Evolutionary conservation across 2,888 invertebrate species (phyloP), one percentile per base, ranked within the genome.

Genomic region (Drosophila meridionalis): DNA sequence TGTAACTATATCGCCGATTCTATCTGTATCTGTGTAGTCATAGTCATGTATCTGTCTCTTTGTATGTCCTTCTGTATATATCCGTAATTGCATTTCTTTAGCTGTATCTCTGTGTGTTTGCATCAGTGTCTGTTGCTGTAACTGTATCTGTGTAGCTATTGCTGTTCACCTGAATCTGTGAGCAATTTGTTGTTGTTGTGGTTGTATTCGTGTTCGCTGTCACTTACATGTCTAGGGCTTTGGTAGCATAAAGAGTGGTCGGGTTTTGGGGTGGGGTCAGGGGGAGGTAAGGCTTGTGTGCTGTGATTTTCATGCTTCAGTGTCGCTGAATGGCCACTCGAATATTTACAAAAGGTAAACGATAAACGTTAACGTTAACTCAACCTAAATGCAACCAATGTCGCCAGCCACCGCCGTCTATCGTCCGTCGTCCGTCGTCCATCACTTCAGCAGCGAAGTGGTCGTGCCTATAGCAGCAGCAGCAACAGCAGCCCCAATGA

Each of bases 281-380:
- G 55, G 48, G 50, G 12, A 36, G 38, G 45, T 34, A 38, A 40
- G 57, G 64, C 45, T 42, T 45, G 59, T 57, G 32, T 53, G 62
- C 34, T 52, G 47, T 47, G 28, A n/a, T 60, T 63, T 14, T n/a
- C 20, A 32, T 47, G 9, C 42, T 61, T 73, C 59, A 62, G 55
- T 59, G 50, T 78, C 60, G 62, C 58, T 80, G 56, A 64, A 65
- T 73, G 82, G 69, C 77, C 77, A 72, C 70, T 87, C 71, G 80
- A 87, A 89, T 85, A 89, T 89, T 87, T 85, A 89, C 85, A 89
- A 89, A 85, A 56, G 42, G 83, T 84, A 84, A 84, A 83, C 69
- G 73, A 65, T 69, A 74, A 83, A 76, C 76, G 78, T 80, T 73
- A 83, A 83, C 69, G 69, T 71, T 73, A 89, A 82, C 73, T 66